Base-by-base conservation (phyloP, 2,113 vertebrate genomes). In the Morone saxatilis region DNA sequence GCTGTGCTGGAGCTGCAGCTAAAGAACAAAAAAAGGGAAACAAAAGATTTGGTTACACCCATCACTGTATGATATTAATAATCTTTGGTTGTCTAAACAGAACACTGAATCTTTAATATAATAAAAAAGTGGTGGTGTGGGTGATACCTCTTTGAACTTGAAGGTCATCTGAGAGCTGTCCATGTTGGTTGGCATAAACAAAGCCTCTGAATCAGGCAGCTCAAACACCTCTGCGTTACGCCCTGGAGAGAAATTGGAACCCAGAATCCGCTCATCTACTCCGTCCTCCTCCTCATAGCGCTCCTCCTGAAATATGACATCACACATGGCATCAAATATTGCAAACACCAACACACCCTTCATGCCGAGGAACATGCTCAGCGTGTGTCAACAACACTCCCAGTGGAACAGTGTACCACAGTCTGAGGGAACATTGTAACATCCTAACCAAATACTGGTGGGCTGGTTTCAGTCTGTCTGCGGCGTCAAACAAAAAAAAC, bases 131-230 rank as follows among this genome's bases (percentile, higher is more conserved):
- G 38, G 45, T 7, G 9, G 20, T 53, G 41, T 40, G 6, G 16
- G 6, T 36, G 22, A 3, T 95, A 97, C 97, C 97, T 98, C 97
- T 94, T 97, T 97, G 88, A 97, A 97, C 88, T 95, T 97, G 90
- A 97, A 96, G 68, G 94, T 91, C 88, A 97, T 95, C 81, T 97
- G 96, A 77, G 96, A 91, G 50, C 94, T 93, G 94, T 97, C 96
- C 97, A 98, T 97, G 90, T 96, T 96, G 56, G 92, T 80, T 0
- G 96, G 95, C 86, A 97, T 91, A 88, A 94, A 94, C 47, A 96
- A 89, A 66, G 96, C 94, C 86, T 98, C 97, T 0, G 94, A 95
- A 87, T 97, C 97, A 45, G 97, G 96, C 68, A 97, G 94, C 80
- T 97, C 96, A 90, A 96, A 96, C 83, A 98, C 95, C 90, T 98